These are phyloP conservation scores for Syrmaticus mikado DNA, from an alignment of 2,113 vertebrate species.

Conservation along the genomic window DNA sequence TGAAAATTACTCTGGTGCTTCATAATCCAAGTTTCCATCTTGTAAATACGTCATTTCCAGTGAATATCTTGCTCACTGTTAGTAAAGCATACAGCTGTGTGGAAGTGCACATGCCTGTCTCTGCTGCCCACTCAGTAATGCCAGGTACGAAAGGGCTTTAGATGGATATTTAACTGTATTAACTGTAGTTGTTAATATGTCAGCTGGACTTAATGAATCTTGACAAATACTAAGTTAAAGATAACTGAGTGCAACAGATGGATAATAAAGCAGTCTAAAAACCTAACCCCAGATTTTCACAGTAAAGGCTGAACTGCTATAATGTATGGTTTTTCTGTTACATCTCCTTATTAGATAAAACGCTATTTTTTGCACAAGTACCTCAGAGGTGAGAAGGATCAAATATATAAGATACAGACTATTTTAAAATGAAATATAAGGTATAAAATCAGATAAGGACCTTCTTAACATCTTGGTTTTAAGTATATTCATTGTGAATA, in stretches of 20 bases:
- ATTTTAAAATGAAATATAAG: neutral
- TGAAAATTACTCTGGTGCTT: neutral
- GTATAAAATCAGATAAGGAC: neutral
- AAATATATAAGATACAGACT: neutral
- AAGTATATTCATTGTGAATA: neutral
- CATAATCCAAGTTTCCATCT: neutral
- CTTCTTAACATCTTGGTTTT: neutral
- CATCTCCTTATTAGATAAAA: neutral
- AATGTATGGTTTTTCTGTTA: neutral
- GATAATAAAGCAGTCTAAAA: slow-evolving; percentile 27
- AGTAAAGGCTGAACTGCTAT: neutral
- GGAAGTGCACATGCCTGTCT: neutral
- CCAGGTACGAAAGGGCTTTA: neutral
- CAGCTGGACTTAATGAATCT: slow-evolving; percentile 61
- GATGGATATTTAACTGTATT: slow-evolving; percentile 23
- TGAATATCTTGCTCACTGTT: neutral
- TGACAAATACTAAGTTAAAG: slow-evolving; percentile 53
- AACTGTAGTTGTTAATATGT: slow-evolving; percentile 21
- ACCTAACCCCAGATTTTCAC: slow-evolving; percentile 2
- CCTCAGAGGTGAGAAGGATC: neutral
- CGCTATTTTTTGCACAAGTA: neutral
- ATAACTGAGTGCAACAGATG: slow-evolving; percentile 48
- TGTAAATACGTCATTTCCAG: neutral
- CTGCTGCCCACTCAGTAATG: neutral
- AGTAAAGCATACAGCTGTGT: neutral